phyloP scores from a whole-genome alignment of 2,113 vertebrate species.

The Rynchops niger region DNA sequence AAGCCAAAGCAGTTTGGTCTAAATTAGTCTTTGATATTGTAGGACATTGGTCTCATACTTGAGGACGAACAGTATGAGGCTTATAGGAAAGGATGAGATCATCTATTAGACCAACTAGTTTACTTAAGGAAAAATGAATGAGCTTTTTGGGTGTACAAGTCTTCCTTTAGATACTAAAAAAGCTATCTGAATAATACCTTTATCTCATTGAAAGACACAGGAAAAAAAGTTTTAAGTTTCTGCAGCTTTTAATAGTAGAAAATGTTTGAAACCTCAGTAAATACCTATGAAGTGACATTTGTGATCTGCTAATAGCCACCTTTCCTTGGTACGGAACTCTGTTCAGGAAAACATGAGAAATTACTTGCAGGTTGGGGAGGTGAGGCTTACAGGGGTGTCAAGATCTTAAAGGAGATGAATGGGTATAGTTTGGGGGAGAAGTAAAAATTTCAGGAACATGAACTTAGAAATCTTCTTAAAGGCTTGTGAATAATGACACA shows the following conservation, averaged over 20 bases:
- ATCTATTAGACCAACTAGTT: not conserved
- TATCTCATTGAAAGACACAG: not conserved
- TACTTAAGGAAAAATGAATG: not conserved
- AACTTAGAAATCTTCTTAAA: constrained; percentile 12
- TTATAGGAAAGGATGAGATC: not conserved
- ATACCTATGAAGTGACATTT: not conserved
- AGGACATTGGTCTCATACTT: not conserved
- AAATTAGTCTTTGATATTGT: not conserved
- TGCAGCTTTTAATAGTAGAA: not conserved
- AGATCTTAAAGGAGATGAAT: constrained; percentile 26
- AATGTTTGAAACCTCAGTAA: not conserved
- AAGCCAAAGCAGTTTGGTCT: not conserved
- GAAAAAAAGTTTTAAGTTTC: not conserved
- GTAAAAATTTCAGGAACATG: not conserved
- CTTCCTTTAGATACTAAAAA: not conserved
- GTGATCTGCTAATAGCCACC: not conserved
- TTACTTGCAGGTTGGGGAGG: not conserved
- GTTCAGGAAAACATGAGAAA: not conserved
- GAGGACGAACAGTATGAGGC: not conserved
- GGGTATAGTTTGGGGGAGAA: not conserved
- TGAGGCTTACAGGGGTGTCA: not conserved
- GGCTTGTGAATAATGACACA: not conserved
- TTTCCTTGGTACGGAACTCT: not conserved
- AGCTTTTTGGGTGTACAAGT: not conserved
- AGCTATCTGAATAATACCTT: not conserved